Conservation (phyloP, 2,797 vertebrate genomes). For the Pseudochirops cupreus region DNA sequence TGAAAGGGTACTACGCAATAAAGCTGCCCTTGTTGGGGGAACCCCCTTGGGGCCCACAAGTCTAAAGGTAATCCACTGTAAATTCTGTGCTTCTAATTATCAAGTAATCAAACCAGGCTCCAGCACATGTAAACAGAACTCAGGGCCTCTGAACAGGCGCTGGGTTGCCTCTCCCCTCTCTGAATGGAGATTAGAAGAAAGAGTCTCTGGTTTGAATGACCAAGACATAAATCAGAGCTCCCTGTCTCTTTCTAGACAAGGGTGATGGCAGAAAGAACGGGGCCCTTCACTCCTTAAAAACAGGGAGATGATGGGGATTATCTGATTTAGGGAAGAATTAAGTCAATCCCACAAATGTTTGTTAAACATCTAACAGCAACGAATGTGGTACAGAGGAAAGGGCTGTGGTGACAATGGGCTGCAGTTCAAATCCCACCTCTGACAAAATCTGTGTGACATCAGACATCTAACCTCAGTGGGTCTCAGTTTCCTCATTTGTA, state of each 20-base stretch:
- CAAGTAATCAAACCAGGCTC: constrained; percentile 76
- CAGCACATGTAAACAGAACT: constrained; percentile 65
- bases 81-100: constrained; percentile 74
- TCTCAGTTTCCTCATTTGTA: neutral
- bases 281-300: constrained; percentile 24
- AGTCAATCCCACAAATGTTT: neutral
- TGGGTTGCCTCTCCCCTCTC: constrained; percentile 61
- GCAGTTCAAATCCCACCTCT: neutral
- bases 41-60: constrained; percentile 39
- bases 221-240: constrained; percentile 22
- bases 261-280: neutral
- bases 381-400: neutral
- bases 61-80: constrained; percentile 39
- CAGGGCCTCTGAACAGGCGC: constrained; percentile 70
- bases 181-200: constrained; percentile 69
- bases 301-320: neutral
- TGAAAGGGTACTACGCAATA: constrained; percentile 61
- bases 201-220: constrained; percentile 64
- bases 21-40: constrained; percentile 42
- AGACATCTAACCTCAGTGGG: neutral
- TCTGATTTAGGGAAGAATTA: neutral
- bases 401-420: neutral
- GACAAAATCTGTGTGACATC: neutral
- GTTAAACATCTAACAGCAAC: neutral
- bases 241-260: constrained; percentile 17